Base-by-base conservation (phyloP, 2,888 invertebrate genomes). In the Nomada fabriciana region DNA sequence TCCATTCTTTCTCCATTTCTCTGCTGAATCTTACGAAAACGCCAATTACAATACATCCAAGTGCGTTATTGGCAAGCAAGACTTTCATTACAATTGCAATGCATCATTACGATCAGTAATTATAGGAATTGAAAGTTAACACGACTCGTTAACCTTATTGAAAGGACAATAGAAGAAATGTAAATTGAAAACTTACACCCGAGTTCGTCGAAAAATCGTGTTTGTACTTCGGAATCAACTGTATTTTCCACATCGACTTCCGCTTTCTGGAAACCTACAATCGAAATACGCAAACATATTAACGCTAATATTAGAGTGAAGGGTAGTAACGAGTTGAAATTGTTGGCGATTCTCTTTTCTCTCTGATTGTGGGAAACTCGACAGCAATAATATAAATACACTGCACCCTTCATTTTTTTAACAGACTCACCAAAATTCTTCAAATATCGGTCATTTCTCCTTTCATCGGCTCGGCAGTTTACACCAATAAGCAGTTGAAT, bases 151-250 rank as follows among this genome's bases (percentile, higher is more conserved):
- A 13, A 15, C 47, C 15, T 47, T 47, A 47, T 47, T 47, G 15
- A 3, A 61, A 10, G 42, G 36, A 9, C 0, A 7, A 20, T 42
- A 53, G 3, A 1, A 10, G 2, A 9, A 11, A 47, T 10, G 36
- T 36, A 36, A 55, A 55, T 55, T 20, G 55, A 13, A 71, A 61
- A 92, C 93, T 94, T 87, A 94, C 93, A 65, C 83, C 92, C 93
- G 64, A 94, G 91, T 77, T 93, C 92, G 79, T 93, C 93, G 87
- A 94, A 93, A 76, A 94, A 94, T 83, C 93, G 90, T 83, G 90
- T 87, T 72, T 91, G 84, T 36, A 88, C 88, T 52, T 89, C 80
- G 36, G 88, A 69, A 55, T 86, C 89, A 65, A 93, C 81, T 25
- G 79, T 75, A 83, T 90, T 91, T 63, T 80, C 90, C 73, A 83